phyloP scores from a whole-genome alignment of 2,113 vertebrate species.

The Procavia capensis region DNA sequence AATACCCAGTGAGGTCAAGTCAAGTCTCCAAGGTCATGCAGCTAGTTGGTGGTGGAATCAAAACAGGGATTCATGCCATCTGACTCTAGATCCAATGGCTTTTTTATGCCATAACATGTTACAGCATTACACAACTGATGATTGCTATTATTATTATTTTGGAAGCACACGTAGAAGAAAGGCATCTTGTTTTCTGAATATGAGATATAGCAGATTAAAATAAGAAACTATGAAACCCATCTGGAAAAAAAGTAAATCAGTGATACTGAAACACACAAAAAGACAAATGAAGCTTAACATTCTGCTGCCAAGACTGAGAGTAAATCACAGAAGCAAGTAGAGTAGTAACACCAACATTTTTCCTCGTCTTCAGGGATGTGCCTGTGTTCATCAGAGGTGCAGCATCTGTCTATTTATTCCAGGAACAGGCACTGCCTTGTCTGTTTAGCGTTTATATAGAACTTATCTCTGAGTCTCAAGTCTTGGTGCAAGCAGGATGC shows the following conservation, averaged over 20 bases:
- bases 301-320: slow-evolving; percentile 31
- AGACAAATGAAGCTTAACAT: neutral
- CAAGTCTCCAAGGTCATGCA: neutral
- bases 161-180: slow-evolving; percentile 46
- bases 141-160: neutral
- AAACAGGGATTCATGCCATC: neutral
- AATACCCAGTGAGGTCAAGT: neutral
- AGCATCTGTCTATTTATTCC: slow-evolving; percentile 46
- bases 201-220: slow-evolving; percentile 64
- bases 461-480: neutral
- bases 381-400: slow-evolving; percentile 44
- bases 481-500: neutral
- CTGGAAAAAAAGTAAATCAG: slow-evolving; percentile 43
- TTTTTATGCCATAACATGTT: neutral
- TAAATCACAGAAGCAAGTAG: slow-evolving; percentile 18
- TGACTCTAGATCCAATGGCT: neutral
- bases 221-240: slow-evolving; percentile 28
- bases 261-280: slow-evolving; percentile 17
- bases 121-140: neutral
- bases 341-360: neutral
- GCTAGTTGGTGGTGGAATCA: neutral
- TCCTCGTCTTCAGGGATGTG: slow-evolving; percentile 36
- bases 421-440: neutral
- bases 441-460: slow-evolving; percentile 75
- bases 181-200: slow-evolving; percentile 36